These are phyloP conservation scores for Lepidocyrtinus sp. DNA, from an alignment of 2,888 invertebrate genomes.

Conservation along the genomic window DNA sequence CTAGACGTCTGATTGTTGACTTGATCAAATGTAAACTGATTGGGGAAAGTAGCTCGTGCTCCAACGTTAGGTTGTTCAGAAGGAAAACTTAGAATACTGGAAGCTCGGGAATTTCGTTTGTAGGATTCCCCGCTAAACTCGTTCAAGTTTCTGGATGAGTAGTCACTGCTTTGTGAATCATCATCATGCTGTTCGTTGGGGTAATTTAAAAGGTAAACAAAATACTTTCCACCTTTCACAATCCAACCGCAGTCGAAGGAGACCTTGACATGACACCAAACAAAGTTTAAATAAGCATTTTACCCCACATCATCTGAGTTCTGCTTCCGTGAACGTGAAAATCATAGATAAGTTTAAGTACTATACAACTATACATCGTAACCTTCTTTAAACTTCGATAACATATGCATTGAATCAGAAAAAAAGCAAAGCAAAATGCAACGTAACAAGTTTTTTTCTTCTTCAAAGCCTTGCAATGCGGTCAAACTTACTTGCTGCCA, in stretches of 20 bases:
- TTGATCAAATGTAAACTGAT: slow-evolving; percentile 20
- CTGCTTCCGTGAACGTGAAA: too few species aligned
- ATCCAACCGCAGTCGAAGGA: slow-evolving; percentile 82
- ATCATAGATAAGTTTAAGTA: too few species aligned
- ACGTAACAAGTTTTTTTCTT: neutral
- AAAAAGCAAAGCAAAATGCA: slow-evolving; percentile 9
- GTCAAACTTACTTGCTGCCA: slow-evolving; percentile 55
- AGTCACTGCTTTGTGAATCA: neutral
- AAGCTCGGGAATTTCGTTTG: neutral
- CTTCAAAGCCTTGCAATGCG: neutral
- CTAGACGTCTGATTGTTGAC: slow-evolving; percentile 35
- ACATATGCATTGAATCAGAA: slow-evolving; percentile 14
- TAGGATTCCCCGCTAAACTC: slow-evolving; percentile 20
- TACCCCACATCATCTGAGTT: too few species aligned
- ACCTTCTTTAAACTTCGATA: neutral
- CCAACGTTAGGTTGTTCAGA: neutral
- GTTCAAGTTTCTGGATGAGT: neutral
- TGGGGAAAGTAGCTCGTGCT: neutral
- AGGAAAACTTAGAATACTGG: slow-evolving; percentile 16
- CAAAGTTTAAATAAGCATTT: too few species aligned
- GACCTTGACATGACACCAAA: slow-evolving; percentile 47
- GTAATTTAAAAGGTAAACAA: slow-evolving; percentile 71
- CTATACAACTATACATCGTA: neutral
- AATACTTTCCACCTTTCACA: slow-evolving; percentile 80
- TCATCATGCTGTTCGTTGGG: slow-evolving; percentile 13